Conservation (phyloP, 2,113 vertebrate species). For the Lonchura striata region DNA sequence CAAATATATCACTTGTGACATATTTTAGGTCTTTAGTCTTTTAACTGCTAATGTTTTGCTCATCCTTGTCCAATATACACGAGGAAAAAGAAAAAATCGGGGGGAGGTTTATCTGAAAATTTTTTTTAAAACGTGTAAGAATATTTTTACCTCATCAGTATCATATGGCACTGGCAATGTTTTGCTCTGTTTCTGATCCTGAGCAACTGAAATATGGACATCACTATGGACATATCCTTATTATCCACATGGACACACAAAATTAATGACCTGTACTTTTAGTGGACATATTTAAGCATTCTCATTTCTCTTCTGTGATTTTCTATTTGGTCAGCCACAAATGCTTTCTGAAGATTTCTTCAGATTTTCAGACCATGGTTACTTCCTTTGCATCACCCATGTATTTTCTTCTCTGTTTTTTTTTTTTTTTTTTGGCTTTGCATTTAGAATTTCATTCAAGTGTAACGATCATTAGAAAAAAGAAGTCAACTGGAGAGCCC, state of each 20-base stretch:
- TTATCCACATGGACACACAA: accelerated
- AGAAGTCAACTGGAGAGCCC: neutral
- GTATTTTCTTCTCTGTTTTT: neutral
- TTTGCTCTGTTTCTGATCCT: neutral
- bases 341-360: neutral
- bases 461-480: neutral
- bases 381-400: neutral
- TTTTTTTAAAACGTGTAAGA: neutral
- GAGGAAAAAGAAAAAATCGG: neutral
- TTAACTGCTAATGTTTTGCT: neutral
- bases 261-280: neutral
- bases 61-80: neutral
- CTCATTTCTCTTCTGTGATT: neutral
- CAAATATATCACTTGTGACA: neutral
- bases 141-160: neutral
- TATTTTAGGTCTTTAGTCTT: neutral
- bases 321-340: neutral
- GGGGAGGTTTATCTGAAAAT: neutral
- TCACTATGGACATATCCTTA: too few species aligned
- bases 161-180: neutral
- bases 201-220: neutral
- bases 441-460: neutral
- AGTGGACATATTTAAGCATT: neutral
- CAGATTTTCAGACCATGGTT: neutral
- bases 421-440: neutral